These are phyloP conservation scores for Pygocentrus nattereri DNA, from an alignment of 2,797 vertebrate species.

Conservation along the genomic window DNA sequence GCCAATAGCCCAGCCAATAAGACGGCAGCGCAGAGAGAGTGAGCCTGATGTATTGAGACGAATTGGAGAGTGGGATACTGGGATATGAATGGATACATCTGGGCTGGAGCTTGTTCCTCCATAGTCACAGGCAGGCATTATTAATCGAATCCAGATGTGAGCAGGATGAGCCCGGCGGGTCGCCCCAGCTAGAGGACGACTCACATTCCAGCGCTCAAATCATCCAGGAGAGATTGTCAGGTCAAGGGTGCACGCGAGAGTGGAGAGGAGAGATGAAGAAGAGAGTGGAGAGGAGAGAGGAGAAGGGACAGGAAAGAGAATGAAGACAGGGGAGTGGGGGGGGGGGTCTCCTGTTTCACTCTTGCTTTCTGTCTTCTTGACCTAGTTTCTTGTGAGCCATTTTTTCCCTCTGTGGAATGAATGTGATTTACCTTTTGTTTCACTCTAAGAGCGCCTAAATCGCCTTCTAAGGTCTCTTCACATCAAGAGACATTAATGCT, in stretches of 20 bases:
- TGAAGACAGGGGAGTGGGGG: constrained; percentile 48
- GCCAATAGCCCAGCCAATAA: constrained; percentile 10
- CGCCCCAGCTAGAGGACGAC: constrained; percentile 51
- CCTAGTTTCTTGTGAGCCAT: constrained; percentile 54
- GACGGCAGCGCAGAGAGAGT: constrained; percentile 2
- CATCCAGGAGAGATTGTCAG: constrained; percentile 60
- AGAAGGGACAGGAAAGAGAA: constrained; percentile 48
- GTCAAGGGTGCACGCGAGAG: constrained; percentile 55
- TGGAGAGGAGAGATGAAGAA: constrained; percentile 31
- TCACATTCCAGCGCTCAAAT: constrained; percentile 67
- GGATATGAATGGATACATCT: constrained; percentile 51
- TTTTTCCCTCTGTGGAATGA: constrained; percentile 25
- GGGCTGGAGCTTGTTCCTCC: constrained; percentile 30
- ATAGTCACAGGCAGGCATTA: constrained; percentile 52
- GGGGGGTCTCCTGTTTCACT: constrained; percentile 17
- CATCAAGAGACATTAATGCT: no score
- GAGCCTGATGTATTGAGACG: constrained; percentile 32
- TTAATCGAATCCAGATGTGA: constrained; percentile 68
- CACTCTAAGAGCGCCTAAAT: not conserved
- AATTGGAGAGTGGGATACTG: constrained; percentile 38
- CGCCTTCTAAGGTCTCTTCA: not conserved
- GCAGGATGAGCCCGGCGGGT: constrained; percentile 55
- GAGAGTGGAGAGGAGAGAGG: constrained; percentile 46
- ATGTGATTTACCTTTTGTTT: constrained; percentile 66
- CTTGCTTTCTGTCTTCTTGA: constrained; percentile 42